Evolutionary conservation across 2,888 invertebrate genomes (phyloP).

Genomic region (Ecliptopera silaceata): DNA sequence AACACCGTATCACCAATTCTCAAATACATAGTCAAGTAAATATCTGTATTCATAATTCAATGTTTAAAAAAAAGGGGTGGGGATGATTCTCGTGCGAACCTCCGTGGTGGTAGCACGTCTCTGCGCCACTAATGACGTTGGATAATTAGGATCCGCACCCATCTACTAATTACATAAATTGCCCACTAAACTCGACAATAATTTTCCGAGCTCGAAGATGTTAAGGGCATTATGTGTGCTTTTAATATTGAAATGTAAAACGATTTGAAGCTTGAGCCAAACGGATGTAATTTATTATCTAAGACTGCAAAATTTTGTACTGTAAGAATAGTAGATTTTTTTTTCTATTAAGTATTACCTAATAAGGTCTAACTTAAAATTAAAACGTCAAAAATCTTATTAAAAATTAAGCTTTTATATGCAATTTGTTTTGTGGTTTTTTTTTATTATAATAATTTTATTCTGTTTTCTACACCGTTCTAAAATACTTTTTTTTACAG

Average conservation of each 20-base stretch:
- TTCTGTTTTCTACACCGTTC: neutral
- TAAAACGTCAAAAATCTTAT: too few species aligned
- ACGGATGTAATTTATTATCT: neutral
- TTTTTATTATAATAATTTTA: too few species aligned
- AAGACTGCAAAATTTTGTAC: neutral
- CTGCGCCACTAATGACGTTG: conserved; percentile 70
- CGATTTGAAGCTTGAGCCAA: conserved; percentile 37
- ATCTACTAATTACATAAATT: conserved; percentile 81
- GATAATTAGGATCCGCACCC: conserved; percentile 77
- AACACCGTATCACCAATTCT: neutral
- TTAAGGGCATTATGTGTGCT: conserved; percentile 19
- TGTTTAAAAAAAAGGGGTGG: conserved; percentile 12
- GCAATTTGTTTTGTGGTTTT: too few species aligned
- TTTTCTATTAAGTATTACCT: too few species aligned
- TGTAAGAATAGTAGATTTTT: too few species aligned
- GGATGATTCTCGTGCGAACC: conserved; percentile 32
- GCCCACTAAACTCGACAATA: conserved; percentile 77
- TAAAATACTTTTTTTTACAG: conserved; percentile 69
- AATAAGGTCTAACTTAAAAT: too few species aligned
- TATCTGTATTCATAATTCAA: neutral
- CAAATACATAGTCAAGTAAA: neutral
- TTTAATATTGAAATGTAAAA: conserved; percentile 12
- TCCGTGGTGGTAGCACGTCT: conserved; percentile 65
- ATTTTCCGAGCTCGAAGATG: conserved; percentile 56
- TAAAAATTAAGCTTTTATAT: too few species aligned